Conservation (phyloP, 2,113 vertebrate species). For the Leptodactylus fuscus region DNA sequence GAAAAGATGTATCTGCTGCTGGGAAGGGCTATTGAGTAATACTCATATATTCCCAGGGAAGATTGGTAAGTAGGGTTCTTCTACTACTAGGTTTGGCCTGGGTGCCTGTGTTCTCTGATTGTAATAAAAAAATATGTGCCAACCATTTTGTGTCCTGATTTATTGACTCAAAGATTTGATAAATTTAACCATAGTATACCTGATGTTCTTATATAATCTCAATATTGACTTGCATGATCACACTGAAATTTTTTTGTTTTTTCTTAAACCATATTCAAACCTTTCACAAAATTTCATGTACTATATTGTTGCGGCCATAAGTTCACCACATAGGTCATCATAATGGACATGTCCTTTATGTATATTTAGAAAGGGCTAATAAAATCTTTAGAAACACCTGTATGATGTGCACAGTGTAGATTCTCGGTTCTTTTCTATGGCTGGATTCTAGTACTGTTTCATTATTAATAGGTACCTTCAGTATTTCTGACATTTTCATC, state of each 20-base stretch:
- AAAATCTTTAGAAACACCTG: not conserved
- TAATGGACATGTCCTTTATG: constrained; percentile 18
- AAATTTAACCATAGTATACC: not conserved
- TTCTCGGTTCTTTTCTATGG: not conserved
- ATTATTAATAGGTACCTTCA: not conserved
- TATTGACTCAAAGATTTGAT: not conserved
- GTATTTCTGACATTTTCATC: not conserved
- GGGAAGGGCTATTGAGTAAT: constrained; percentile 60
- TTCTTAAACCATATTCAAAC: not conserved
- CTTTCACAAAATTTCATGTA: not conserved
- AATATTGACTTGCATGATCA: not conserved
- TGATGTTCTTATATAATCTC: too few relatives aligned
- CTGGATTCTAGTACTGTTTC: not conserved
- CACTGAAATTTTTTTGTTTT: not conserved
- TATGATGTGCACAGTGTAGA: constrained; percentile 7
- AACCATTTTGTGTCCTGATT: constrained; percentile 51
- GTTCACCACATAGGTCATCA: not conserved
- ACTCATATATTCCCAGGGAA: constrained; percentile 57
- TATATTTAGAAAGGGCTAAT: constrained; percentile 22
- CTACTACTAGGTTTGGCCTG: constrained; percentile 55
- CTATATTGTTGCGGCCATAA: not conserved
- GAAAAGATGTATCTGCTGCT: constrained; percentile 40
- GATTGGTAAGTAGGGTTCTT: constrained; percentile 50
- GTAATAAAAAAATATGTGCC: constrained; percentile 61
- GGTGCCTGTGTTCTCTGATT: constrained; percentile 62